A percentile compares a stretch with the other conserved stretches of the same genome.
These are phyloP conservation scores for Rhopalosiphum padi DNA, from an alignment of 1,140 invertebrate genomes.

Conservation along the genomic window DNA sequence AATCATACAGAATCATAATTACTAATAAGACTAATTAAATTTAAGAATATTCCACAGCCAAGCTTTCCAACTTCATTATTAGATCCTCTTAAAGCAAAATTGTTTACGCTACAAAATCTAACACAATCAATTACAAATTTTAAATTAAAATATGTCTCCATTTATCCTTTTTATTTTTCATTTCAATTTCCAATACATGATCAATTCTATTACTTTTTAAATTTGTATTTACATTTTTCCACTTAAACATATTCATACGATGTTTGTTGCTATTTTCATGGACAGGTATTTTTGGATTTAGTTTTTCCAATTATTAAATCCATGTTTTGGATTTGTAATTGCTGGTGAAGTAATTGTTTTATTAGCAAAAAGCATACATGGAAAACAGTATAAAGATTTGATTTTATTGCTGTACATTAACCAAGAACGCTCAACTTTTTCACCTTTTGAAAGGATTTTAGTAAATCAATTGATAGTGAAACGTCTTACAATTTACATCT, in stretches of 20 bases:
- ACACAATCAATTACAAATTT: not conserved
- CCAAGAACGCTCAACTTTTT: conserved; percentile 6
- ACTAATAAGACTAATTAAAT: too few relatives aligned
- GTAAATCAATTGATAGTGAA: not conserved
- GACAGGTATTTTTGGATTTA: not conserved
- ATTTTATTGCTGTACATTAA: conserved; percentile 1
- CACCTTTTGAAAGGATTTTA: not conserved
- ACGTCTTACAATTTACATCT: not conserved
- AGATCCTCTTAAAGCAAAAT: not conserved
- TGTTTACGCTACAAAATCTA: not conserved
- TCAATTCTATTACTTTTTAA: not conserved
- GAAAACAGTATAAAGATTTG: not conserved
- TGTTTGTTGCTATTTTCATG: not conserved
- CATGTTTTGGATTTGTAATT: not conserved
- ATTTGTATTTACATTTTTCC: not conserved
- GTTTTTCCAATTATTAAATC: conserved; percentile 10
- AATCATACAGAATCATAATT: too few relatives aligned
- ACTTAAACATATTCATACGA: not conserved
- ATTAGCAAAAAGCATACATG: not conserved
- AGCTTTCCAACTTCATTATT: too few relatives aligned
- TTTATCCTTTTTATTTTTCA: not conserved
- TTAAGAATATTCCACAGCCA: too few relatives aligned
- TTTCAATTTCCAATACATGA: not conserved
- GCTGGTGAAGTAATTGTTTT: conserved; percentile 3
- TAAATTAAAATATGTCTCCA: not conserved